Conservation (phyloP, 1,140 invertebrate species). For the Sycophaga agraensis region DNA sequence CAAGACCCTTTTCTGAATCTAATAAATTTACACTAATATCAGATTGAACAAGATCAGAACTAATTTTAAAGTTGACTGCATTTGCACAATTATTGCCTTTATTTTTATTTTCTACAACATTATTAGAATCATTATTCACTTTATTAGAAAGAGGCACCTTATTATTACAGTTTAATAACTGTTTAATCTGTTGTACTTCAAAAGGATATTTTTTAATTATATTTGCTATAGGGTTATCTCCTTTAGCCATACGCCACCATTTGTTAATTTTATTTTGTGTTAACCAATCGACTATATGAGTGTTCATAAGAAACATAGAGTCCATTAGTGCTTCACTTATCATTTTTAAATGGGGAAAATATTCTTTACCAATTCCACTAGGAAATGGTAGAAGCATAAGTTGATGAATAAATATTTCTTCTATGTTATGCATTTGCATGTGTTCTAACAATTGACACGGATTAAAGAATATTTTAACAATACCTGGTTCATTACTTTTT, state of each 20-base stretch:
- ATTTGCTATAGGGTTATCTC: slow-evolving; percentile 25
- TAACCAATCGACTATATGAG: slow-evolving; percentile 49
- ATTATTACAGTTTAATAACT: slow-evolving; percentile 8
- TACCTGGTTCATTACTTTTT: slow-evolving; percentile 36
- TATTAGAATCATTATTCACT: not conserved
- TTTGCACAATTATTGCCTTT: not conserved
- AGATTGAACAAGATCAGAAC: not conserved
- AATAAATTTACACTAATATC: no score
- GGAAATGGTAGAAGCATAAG: slow-evolving; percentile 52
- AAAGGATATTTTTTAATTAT: slow-evolving; percentile 29
- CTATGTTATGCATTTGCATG: slow-evolving; percentile 38
- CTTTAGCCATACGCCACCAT: slow-evolving; percentile 41
- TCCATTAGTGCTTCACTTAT: slow-evolving; percentile 46
- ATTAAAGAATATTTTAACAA: slow-evolving; percentile 47
- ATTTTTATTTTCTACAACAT: not conserved
- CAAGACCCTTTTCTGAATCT: not conserved
- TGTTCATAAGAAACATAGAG: slow-evolving; percentile 38
- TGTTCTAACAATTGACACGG: slow-evolving; percentile 50
- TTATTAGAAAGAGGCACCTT: slow-evolving; percentile 7
- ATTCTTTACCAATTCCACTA: slow-evolving; percentile 28
- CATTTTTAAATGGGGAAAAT: slow-evolving; percentile 39
- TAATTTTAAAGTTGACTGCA: not conserved
- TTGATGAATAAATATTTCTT: slow-evolving; percentile 38
- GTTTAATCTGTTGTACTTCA: slow-evolving; percentile 14
- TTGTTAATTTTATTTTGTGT: slow-evolving; percentile 32